Percentiles rank a stretch among this genome's conserved stretches.
Evolutionary conservation across 2,797 vertebrate genomes (phyloP).

Genomic region (Hypotaenidia philippensis): DNA sequence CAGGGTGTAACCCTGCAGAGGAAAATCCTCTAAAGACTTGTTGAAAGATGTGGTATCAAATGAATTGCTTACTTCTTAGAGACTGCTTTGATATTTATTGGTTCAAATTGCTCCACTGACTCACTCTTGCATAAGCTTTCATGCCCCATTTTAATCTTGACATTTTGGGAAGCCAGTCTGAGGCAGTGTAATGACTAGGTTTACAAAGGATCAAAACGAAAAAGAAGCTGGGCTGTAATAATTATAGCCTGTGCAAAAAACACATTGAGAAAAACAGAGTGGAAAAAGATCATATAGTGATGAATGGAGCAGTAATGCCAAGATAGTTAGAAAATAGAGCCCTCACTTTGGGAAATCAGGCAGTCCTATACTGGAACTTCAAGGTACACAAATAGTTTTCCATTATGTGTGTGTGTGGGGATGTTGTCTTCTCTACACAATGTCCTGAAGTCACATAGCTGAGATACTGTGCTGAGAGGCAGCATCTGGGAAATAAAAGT

Average conservation of each 20-base stretch:
- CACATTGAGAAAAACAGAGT: conserved; percentile 76
- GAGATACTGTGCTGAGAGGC: background rate
- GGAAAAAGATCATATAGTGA: conserved; percentile 70
- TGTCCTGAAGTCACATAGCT: conserved; percentile 14
- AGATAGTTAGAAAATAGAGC: conserved; percentile 39
- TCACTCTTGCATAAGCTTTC: conserved; percentile 80
- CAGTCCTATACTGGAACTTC: background rate
- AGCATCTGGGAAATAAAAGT: background rate
- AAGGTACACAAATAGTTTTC: conserved; percentile 21
- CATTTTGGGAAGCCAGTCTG: conserved; percentile 77
- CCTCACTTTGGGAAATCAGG: conserved; percentile 41
- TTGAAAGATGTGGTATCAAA: conserved; percentile 84
- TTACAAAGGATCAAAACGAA: conserved; percentile 80
- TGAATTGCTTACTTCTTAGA: conserved; percentile 83
- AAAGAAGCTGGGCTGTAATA: conserved; percentile 67
- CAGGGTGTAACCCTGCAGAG: conserved; percentile 75
- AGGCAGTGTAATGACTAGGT: conserved; percentile 77
- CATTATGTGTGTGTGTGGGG: background rate
- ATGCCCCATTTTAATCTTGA: conserved; percentile 79
- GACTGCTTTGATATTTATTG: conserved; percentile 85
- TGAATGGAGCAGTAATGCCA: conserved; percentile 4
- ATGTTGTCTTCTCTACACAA: background rate
- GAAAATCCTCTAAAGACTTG: conserved; percentile 78
- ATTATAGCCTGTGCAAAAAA: conserved; percentile 68
- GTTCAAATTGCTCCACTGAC: conserved; percentile 84